Conservation (phyloP, 2,888 invertebrate species). For the Empis stercorea region DNA sequence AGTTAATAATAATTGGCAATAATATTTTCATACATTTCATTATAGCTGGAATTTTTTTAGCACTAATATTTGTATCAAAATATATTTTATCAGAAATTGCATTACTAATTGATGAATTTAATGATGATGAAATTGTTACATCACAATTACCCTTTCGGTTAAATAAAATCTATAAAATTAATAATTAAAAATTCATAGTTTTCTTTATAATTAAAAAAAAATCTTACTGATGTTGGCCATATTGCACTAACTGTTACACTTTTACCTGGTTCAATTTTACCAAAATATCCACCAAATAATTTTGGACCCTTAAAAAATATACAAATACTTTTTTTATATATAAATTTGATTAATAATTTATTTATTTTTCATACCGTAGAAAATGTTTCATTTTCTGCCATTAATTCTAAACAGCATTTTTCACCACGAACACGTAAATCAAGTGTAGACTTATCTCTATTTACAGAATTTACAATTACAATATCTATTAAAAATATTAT, state of each 20-base stretch:
- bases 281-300: slow-evolving; percentile 29
- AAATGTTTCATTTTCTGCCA: slow-evolving; percentile 13
- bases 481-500: slow-evolving; percentile 22
- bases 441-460: slow-evolving; percentile 17
- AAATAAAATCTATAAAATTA: slow-evolving; percentile 21
- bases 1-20: not conserved
- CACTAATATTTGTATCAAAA: slow-evolving; percentile 9
- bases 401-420: slow-evolving; percentile 22
- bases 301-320: slow-evolving; percentile 19
- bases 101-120: slow-evolving; percentile 6
- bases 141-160: slow-evolving; percentile 30
- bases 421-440: slow-evolving; percentile 21
- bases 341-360: not conserved
- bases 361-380: slow-evolving; percentile 13
- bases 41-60: not conserved
- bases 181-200: not conserved
- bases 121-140: slow-evolving; percentile 20
- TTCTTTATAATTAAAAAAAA: not conserved
- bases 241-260: slow-evolving; percentile 24
- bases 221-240: slow-evolving; percentile 28
- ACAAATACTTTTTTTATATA: not conserved
- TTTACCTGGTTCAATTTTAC: slow-evolving; percentile 21
- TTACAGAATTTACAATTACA: slow-evolving; percentile 17
- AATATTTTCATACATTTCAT: not conserved
- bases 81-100: slow-evolving; percentile 1